Evolutionary conservation across 92 coral and sea anemone genomes (phyloP), one percentile per base, ranked within the genome.

Genomic region (Umimayanthus kanabou): DNA sequence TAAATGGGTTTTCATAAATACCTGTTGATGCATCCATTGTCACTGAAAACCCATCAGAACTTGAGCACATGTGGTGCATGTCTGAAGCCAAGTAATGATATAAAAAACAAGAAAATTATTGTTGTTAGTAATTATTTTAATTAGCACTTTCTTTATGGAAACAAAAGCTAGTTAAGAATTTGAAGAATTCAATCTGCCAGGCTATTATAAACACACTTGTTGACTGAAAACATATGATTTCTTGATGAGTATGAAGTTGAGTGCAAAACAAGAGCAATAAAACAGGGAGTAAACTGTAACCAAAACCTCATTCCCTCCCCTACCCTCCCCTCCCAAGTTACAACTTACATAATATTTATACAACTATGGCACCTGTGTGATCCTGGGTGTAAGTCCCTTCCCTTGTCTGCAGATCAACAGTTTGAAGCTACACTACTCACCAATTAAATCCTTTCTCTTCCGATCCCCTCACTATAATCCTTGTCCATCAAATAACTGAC

Each of bases 21-120:
- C 99, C 99, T 92, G 98, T 91, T 4, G 94, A 91, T 29, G 92
- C 92, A 66, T 96, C 98, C 99, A 97, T 97, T n/a, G 99, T 95
- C 20, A 95, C 98, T 81, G 94, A 91, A 82, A 93, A 95, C n/a
- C 99, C 99, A 95, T 97, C 99, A 40, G 99, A 97, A 79, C 98
- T 93, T 14, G 99, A 97, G 77, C 95, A 92, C 95, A 97, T 93
- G 89, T 97, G 99, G 80, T 93, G 96, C 69, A 95, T 90, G 76
- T 92, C 99, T 97, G 69, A 43, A 69, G 10, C 9, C 43, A 85
- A 61, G 69, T n/a, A 26, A 37, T 9, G 9, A 39, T 18, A 40
- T 22, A 28, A 1, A 25, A 33, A 6, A 33, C 76, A 71, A 26
- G 18, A 26, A 71, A 3, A 70, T 6, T 26, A 6, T 10, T 28